Evolutionary conservation across 2,113 vertebrate species (phyloP).

Genomic region (Pao palembangensis): DNA sequence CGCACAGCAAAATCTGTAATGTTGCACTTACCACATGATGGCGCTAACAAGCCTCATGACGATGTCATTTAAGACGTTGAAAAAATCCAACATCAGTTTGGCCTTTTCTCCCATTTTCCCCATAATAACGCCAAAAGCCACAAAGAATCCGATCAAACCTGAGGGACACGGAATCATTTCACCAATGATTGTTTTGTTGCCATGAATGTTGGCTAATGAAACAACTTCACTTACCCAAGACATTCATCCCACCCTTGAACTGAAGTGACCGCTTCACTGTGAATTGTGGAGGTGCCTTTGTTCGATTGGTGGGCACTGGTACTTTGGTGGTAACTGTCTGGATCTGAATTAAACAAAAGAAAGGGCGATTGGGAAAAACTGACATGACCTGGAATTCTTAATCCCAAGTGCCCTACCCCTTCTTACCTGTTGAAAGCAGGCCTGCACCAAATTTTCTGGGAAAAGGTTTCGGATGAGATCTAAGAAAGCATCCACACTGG

Average conservation of each 20-base stretch:
- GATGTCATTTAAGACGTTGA: constrained; percentile 98
- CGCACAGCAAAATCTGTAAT: no score
- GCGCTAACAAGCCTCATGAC: constrained; percentile 92
- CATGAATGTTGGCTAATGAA: background rate
- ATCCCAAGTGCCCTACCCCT: background rate
- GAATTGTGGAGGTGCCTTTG: constrained; percentile 76
- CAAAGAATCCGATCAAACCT: constrained; percentile 98
- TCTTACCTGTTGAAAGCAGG: constrained; percentile 96
- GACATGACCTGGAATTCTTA: constrained; percentile 2
- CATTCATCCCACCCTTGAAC: constrained; percentile 98
- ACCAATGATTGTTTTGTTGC: background rate
- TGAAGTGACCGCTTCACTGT: constrained; percentile 88
- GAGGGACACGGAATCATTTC: constrained; percentile 4
- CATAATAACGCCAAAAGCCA: constrained; percentile 96
- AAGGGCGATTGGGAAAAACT: constrained; percentile 8
- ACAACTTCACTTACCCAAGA: constrained; percentile 80
- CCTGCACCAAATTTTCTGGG: constrained; percentile 96
- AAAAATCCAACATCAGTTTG: constrained; percentile 97
- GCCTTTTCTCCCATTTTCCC: constrained; percentile 98
- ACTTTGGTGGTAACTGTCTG: constrained; percentile 91
- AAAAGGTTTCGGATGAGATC: constrained; percentile 97
- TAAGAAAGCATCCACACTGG: constrained; percentile 92
- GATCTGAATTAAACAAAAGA: constrained; percentile 75
- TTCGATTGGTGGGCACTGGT: constrained; percentile 82
- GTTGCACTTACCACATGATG: constrained; percentile 93